A percentile compares a stretch with the other conserved stretches of the same genome.
Conservation (phyloP, 1,140 invertebrate species). For the Planococcus citri region DNA sequence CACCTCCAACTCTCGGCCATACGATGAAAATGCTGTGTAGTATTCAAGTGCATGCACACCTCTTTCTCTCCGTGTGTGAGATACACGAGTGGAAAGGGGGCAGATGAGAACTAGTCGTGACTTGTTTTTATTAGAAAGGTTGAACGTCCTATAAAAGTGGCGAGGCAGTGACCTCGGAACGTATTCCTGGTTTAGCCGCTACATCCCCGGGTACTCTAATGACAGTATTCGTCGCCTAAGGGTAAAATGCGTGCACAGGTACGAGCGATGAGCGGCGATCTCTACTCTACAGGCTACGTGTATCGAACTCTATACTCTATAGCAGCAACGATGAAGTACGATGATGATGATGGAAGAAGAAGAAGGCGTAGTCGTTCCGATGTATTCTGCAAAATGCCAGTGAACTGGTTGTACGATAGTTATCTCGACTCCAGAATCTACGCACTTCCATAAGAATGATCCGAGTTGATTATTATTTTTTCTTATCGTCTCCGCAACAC, state of each 20-base stretch:
- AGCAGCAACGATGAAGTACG: no score
- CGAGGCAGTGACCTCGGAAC: constrained; percentile 3
- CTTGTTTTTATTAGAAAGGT: constrained; percentile 13
- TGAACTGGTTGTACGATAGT: constrained; percentile 1
- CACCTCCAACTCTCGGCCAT: no score
- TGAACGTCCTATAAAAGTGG: constrained; percentile 9
- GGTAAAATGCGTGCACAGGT: constrained; percentile 7
- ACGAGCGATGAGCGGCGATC: no score
- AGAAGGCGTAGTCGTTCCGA: not conserved
- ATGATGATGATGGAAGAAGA: not conserved
- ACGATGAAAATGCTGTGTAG: no score
- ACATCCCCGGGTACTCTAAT: constrained; percentile 5
- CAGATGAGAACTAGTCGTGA: constrained; percentile 7
- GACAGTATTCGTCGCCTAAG: not conserved
- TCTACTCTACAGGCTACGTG: no score
- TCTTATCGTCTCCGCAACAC: not conserved
- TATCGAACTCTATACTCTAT: no score
- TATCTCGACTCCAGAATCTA: not conserved
- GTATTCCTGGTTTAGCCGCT: not conserved
- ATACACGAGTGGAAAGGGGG: not conserved
- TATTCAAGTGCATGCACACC: not conserved
- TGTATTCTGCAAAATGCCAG: not conserved
- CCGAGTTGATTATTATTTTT: constrained; percentile 7
- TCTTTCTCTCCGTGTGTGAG: no score
- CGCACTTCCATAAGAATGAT: not conserved